phyloP scores from a whole-genome alignment of 2,113 vertebrate genomes.

The Myiagra hebetior region DNA sequence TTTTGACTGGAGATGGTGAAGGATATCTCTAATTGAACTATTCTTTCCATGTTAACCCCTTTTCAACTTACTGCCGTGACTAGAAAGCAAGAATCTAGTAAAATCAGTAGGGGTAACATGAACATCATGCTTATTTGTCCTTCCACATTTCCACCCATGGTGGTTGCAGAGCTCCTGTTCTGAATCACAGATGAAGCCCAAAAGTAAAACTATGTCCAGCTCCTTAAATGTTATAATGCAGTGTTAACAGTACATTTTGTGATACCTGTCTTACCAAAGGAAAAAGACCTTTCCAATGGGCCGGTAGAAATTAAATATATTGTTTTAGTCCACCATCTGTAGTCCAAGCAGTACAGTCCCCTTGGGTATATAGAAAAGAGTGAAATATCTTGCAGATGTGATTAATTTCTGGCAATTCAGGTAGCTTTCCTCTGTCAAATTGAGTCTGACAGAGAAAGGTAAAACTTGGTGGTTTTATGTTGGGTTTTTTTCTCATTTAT shows the following conservation, averaged over 20 bases:
- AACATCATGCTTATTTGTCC: neutral
- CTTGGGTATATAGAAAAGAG: neutral
- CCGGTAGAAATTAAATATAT: neutral
- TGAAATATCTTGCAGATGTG: neutral
- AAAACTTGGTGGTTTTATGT: neutral
- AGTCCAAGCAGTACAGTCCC: neutral
- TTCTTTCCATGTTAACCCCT: neutral
- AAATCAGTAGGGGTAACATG: neutral
- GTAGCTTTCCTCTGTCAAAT: neutral
- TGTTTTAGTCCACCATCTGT: neutral
- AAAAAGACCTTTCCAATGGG: neutral
- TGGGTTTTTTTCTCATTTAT: neutral
- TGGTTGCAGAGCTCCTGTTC: neutral
- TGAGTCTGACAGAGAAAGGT: neutral
- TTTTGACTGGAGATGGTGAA: neutral
- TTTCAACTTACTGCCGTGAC: neutral
- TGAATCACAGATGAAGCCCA: neutral
- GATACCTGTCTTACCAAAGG: neutral
- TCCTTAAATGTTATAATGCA: neutral
- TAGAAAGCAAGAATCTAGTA: neutral
- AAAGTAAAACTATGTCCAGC: neutral
- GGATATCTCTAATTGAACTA: neutral
- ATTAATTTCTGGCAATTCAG: slow-evolving; percentile 8
- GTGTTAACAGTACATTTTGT: neutral
- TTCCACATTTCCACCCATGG: neutral